Evolutionary conservation across 1,140 invertebrate species (phyloP).

Genomic region (Pissodes strobi): DNA sequence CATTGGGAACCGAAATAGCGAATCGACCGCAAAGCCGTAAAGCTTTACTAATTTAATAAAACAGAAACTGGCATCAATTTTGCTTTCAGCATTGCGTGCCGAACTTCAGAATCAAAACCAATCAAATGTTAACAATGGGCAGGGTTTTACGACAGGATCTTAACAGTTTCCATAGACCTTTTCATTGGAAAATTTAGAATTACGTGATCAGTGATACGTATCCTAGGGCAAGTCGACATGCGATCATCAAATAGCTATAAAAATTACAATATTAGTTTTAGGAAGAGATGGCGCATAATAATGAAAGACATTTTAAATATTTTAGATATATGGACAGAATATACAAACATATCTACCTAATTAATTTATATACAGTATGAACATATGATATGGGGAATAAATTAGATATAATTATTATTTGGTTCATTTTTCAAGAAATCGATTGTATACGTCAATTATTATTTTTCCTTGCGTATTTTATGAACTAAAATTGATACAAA

Average conservation of each 20-base stretch:
- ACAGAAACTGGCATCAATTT: constrained; percentile 39
- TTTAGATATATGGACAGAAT: too few species aligned
- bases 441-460: too few species aligned
- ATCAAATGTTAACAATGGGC: constrained; percentile 40
- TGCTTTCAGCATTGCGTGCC: constrained; percentile 38
- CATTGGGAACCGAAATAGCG: constrained; percentile 33
- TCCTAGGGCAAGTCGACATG: constrained; percentile 1
- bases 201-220: constrained; percentile 19
- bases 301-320: too few species aligned
- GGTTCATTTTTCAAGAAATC: too few species aligned
- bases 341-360: too few species aligned
- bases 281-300: not conserved
- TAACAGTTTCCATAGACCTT: constrained; percentile 20
- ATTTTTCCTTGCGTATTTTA: too few species aligned
- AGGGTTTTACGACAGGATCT: constrained; percentile 34
- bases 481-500: too few species aligned
- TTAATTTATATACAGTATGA: too few species aligned
- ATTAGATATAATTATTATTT: too few species aligned
- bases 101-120: constrained; percentile 34
- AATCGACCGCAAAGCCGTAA: constrained; percentile 20
- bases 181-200: constrained; percentile 18
- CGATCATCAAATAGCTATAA: not conserved
- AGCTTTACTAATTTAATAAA: constrained; percentile 40
- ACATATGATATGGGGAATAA: too few species aligned
- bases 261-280: not conserved